Conservation (phyloP, 2,888 invertebrate genomes). For the Auanema freiburgensis region DNA sequence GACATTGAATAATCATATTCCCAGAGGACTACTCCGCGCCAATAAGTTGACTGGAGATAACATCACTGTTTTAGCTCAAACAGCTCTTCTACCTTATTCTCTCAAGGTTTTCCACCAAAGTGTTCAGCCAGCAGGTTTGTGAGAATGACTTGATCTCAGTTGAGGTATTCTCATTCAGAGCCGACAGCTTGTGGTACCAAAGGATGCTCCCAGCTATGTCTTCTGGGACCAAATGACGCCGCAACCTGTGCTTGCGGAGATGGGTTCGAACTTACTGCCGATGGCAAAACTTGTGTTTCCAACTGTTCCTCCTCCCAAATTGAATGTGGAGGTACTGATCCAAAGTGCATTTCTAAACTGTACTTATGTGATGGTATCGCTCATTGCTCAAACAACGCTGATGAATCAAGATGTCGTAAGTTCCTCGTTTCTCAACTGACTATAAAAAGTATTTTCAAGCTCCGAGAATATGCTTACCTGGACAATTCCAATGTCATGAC, state of each 20-base stretch:
- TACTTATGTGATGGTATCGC: conserved; percentile 56
- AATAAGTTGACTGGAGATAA: conserved; percentile 87
- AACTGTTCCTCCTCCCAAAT: conserved; percentile 48
- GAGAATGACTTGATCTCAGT: too few relatives aligned
- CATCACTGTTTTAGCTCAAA: conserved; percentile 88
- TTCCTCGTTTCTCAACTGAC: not conserved
- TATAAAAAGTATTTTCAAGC: conserved; percentile 44
- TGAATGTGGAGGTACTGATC: conserved; percentile 56
- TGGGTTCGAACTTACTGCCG: conserved; percentile 49
- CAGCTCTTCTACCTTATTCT: conserved; percentile 89
- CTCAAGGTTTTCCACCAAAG: conserved; percentile 92
- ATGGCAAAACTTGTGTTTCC: conserved; percentile 47
- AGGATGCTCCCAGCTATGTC: conserved; percentile 84
- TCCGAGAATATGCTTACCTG: conserved; percentile 79
- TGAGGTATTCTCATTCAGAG: conserved; percentile 58
- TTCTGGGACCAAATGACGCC: conserved; percentile 71
- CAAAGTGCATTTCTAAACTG: conserved; percentile 54
- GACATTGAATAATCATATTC: not conserved
- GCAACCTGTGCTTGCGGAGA: conserved; percentile 54
- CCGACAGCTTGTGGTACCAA: conserved; percentile 73
- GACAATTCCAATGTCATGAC: conserved; percentile 90
- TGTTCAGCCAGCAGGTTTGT: conserved; percentile 75
- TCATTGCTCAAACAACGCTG: conserved; percentile 53
- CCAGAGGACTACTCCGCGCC: conserved; percentile 43
- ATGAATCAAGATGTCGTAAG: conserved; percentile 59